Evolutionary conservation across 2,113 vertebrate species (phyloP), one percentile per base, ranked within the genome.

Genomic region (Mungos mungo): DNA sequence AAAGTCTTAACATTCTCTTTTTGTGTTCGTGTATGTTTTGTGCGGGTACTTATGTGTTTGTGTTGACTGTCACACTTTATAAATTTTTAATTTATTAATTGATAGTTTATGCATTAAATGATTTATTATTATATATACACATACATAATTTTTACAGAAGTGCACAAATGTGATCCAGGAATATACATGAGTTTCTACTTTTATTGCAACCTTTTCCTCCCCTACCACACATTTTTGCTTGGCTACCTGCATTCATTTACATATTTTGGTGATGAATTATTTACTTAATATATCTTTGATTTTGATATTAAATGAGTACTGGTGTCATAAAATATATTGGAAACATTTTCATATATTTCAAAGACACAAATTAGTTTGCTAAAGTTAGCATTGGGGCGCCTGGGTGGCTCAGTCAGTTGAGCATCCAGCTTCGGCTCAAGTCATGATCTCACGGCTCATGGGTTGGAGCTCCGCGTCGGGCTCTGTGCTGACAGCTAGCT

Each of bases 221-320:
- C 9, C 31, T 12, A 31, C 14, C 35, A 47, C 47, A 18, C 35
- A 35, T 16, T 91, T 96, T 93, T 88, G 29, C 57, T 79, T 60
- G 38, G 27, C 63, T 93, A 38, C 6, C 35, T 33, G 11, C 84
- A 88, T 91, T 93, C 19, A 50, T 69, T 87, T 91, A 85, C 9
- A 69, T 88, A 29, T 88, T 88, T 96, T 91, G 9, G 83, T 90
- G 2, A 66, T 72, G 84, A 15, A 69, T 84, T 89, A 66, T 94
- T 66, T 92, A 13, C 52, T 93, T 88, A 68, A 15, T 68, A 15
- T 72, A 74, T 93, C 65, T 77, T 16, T 18, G 33, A 77, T 90
- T 90, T 96, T 87, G 16, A n/a, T 95, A 29, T 93, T 60, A 83
- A 94, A 50, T 33, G 12, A 68, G 27, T 57, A 27, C 82, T 90